A percentile compares a stretch with the other conserved stretches of the same genome.
Evolutionary conservation across 2,888 invertebrate species (phyloP).

Genomic region (Bedellia somnulentella): DNA sequence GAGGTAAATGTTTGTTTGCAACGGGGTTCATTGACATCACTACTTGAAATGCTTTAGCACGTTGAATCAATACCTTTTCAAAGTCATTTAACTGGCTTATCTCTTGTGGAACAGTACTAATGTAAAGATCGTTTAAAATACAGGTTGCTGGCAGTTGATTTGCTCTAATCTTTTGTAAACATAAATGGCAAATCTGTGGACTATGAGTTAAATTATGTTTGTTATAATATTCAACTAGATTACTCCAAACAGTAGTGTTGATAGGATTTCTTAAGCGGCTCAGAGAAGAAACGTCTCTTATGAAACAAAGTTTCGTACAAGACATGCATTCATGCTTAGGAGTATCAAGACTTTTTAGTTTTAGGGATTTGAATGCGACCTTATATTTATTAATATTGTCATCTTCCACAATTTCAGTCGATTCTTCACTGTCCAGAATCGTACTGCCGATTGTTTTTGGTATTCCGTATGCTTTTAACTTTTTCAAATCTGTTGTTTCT

Average conservation of each 20-base stretch:
- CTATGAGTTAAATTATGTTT: conserved; percentile 1
- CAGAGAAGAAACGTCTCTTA: conserved; percentile 1
- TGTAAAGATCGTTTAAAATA: conserved; percentile 7
- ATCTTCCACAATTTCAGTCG: conserved; percentile 8
- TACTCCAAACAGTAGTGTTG: conserved; percentile 1
- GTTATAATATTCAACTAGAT: conserved; percentile 4
- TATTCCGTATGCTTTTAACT: conserved; percentile 5
- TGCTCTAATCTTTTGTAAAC: conserved; percentile 5
- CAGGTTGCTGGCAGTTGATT: conserved; percentile 7
- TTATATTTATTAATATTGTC: conserved; percentile 6
- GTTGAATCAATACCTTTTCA: conserved; percentile 9
- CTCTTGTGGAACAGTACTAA: conserved; percentile 4
- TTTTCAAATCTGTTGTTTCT: conserved; percentile 5
- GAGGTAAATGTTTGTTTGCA: conserved; percentile 16
- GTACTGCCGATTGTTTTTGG: too few relatives aligned
- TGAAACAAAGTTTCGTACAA: conserved; percentile 3
- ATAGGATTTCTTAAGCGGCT: conserved; percentile 4
- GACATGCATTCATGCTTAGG: conserved; percentile 6
- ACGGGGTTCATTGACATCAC: conserved; percentile 18
- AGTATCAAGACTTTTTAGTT: conserved; percentile 7
- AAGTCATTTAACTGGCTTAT: conserved; percentile 3
- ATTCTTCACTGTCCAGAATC: conserved; percentile 6
- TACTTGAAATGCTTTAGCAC: conserved; percentile 21
- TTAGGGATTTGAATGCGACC: conserved; percentile 6
- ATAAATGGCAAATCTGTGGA: conserved; percentile 7